Evolutionary conservation across 92 coral and sea anemone species (phyloP), one percentile per base, ranked within the genome.

Genomic region (Epizoanthus rinbou): DNA sequence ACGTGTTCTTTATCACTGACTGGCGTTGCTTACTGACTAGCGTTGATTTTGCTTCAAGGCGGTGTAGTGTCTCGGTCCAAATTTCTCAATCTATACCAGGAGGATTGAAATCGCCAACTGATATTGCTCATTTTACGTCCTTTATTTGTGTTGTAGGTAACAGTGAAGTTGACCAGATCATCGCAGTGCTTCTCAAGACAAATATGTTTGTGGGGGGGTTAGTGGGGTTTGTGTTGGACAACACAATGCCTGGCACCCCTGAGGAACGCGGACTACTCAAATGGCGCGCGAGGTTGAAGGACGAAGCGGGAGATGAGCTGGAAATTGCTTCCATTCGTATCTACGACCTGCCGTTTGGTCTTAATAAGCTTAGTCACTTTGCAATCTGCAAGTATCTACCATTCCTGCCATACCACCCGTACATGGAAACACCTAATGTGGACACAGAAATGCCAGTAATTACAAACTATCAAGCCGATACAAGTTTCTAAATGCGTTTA

Each of bases 151-250:
- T 39, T 78, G 37, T 52, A 95, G 99, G 93, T 37, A 68, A 56
- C 28, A 31, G 58, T 6, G 98, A 92, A 75, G 39, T 93, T 7
- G 92, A 96, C 84, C 98, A 96, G 85, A 92, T 96, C 9, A 67
- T 96, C 9, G 85, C 87, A 21, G 98, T 96, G 39, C 89, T 96
- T 87, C 87, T 96, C 54, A 79, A 76, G 68, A 96, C 99, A 24
- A 96, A 94, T 80, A 96, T 96, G 92, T 95, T 92, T 16, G 97
- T 96, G 19, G 99, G 98, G 33, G 97, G 99, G 5, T 23, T 89
- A 35, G 80, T 80, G 71, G 99, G 94, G 13, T 78, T 96, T 79
- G 57, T 96, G 24, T 85, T 96, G 82, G 99, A 96, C 87, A 96
- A 96, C 89, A 88, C 95, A 69, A 92, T 95, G 63, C 98, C 98